Evolutionary conservation across 2,113 vertebrate species (phyloP).

Genomic region (Ardeotis arabs): DNA sequence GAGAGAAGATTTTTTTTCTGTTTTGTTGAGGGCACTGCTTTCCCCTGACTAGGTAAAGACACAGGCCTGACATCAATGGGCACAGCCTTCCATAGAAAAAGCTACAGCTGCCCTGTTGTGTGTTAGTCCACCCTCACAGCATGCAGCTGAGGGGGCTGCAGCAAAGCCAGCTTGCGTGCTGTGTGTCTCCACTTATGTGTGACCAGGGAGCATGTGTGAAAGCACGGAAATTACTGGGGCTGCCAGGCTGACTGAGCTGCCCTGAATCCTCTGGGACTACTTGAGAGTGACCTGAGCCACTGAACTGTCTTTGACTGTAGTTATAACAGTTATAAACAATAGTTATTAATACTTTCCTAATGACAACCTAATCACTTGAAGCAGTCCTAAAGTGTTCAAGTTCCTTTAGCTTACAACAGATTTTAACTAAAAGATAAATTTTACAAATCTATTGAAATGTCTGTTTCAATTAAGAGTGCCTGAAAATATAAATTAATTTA

Average conservation of each 20-base stretch:
- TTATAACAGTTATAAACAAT: slow-evolving; percentile 34
- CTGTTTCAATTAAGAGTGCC: neutral
- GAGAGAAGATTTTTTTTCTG: neutral
- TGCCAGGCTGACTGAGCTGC: neutral
- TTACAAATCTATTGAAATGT: neutral
- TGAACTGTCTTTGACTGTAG: slow-evolving; percentile 28
- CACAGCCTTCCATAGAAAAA: neutral
- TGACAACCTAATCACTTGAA: neutral
- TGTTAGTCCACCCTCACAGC: accelerated
- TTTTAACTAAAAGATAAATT: neutral
- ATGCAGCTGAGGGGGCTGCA: accelerated
- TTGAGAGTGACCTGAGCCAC: neutral
- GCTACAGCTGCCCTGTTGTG: accelerated
- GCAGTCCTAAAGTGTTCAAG: neutral
- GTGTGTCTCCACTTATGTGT: accelerated
- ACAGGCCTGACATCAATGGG: accelerated
- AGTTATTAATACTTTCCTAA: neutral
- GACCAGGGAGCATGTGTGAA: neutral
- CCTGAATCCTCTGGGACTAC: neutral
- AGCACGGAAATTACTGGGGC: neutral
- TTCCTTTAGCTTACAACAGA: neutral
- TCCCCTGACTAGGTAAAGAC: neutral
- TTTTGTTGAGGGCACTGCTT: neutral
- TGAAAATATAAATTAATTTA: neutral
- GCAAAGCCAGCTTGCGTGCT: accelerated